Percentiles rank a stretch among this genome's conserved stretches.
Conservation (phyloP, 2,113 vertebrate genomes). For the Xenopus borealis region DNA sequence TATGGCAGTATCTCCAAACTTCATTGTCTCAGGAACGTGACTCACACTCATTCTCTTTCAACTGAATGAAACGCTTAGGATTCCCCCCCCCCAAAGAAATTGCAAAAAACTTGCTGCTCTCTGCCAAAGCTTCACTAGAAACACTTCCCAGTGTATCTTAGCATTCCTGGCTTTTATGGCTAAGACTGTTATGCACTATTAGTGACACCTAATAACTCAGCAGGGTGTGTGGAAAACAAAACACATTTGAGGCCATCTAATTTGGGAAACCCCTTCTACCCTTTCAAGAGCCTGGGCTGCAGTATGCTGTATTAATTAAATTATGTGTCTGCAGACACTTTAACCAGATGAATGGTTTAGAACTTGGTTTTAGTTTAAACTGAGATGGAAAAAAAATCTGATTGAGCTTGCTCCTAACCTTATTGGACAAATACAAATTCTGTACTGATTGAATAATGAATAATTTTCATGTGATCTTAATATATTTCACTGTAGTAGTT, state of each 20-base stretch:
- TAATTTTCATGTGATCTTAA: too few species aligned
- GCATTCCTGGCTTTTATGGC: conserved; percentile 19
- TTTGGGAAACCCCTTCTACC: neutral
- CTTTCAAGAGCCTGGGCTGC: neutral
- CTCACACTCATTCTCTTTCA: conserved; percentile 22
- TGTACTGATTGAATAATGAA: too few species aligned
- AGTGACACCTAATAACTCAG: conserved; percentile 40
- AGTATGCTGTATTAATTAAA: neutral
- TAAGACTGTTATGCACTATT: conserved; percentile 13
- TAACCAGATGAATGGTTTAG: too few species aligned
- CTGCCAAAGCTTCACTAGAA: conserved; percentile 20
- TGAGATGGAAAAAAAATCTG: too few species aligned
- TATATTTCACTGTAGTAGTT: too few species aligned
- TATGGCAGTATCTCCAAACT: conserved; percentile 29
- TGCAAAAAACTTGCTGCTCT: conserved; percentile 19
- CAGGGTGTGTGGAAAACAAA: conserved; percentile 16
- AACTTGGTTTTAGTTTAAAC: too few species aligned
- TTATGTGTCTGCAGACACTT: neutral
- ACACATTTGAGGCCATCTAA: neutral
- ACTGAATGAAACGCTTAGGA: neutral
- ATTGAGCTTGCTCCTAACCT: too few species aligned
- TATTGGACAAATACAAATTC: too few species aligned
- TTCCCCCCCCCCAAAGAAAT: conserved; percentile 6
- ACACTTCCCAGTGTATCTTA: conserved; percentile 26
- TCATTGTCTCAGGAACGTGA: conserved; percentile 15